A percentile compares a stretch with the other conserved stretches of the same genome.
Conservation (phyloP, 2,797 vertebrate species). For the Chrysocyon brachyurus region DNA sequence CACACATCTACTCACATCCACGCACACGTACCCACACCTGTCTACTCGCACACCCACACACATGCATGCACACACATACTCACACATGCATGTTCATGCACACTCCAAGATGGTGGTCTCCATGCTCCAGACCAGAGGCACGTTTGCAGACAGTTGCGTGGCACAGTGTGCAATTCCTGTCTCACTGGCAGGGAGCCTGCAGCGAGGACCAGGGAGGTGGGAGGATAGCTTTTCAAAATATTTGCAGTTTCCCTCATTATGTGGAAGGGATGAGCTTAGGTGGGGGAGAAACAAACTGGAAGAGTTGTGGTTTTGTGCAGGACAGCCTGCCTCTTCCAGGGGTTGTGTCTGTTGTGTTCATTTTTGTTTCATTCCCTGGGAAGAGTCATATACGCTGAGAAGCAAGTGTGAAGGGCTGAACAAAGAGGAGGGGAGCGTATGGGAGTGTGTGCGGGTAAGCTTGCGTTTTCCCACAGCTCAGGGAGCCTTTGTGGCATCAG, state of each 20-base stretch:
- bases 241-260: not conserved
- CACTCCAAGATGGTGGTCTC: not conserved
- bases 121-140: not conserved
- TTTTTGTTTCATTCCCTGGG: not conserved
- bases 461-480: not conserved
- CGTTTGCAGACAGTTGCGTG: not conserved
- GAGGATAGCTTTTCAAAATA: not conserved
- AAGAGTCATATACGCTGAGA: not conserved
- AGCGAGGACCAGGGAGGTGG: not conserved
- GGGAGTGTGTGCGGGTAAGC: too few species aligned
- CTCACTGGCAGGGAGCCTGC: not conserved
- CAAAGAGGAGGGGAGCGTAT: not conserved
- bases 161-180: not conserved
- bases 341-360: not conserved
- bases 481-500: not conserved
- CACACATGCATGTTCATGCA: not conserved
- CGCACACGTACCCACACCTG: not conserved
- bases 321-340: not conserved
- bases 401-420: not conserved
- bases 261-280: not conserved
- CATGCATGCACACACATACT: not conserved
- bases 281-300: not conserved
- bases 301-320: not conserved
- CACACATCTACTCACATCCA: not conserved
- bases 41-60: not conserved